Percentiles rank a stretch among this genome's conserved stretches.
phyloP scores from a whole-genome alignment of 2,113 vertebrate genomes.

The Oncorhynchus kisutch region DNA sequence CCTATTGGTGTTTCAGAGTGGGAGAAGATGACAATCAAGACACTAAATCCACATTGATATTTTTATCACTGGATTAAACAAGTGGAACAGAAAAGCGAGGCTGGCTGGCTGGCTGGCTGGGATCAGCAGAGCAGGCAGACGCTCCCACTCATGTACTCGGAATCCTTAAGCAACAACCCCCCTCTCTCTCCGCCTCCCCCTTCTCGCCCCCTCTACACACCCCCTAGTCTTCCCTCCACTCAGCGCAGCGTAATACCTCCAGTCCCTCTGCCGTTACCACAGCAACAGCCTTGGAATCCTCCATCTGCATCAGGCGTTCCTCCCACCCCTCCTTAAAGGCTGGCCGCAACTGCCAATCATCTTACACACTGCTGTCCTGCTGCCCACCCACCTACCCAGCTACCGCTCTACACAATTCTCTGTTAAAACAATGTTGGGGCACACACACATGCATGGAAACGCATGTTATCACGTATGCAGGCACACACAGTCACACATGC shows the following conservation, averaged over 20 bases:
- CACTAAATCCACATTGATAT: constrained; percentile 71
- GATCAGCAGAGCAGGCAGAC: constrained; percentile 49
- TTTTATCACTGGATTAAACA: constrained; percentile 69
- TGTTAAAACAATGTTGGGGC: constrained; percentile 6
- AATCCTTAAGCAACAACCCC: constrained; percentile 71
- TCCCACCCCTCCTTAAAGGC: constrained; percentile 70
- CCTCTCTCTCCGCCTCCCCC: not conserved
- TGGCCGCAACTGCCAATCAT: constrained; percentile 70
- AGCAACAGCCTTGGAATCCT: constrained; percentile 80
- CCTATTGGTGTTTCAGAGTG: constrained; percentile 52
- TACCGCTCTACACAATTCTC: constrained; percentile 57
- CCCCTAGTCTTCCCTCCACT: constrained; percentile 44
- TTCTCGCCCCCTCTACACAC: no score
- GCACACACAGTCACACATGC: no score
- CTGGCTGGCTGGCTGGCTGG: constrained; percentile 17
- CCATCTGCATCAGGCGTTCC: constrained; percentile 70
- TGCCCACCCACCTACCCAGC: no score
- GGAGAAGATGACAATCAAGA: constrained; percentile 62
- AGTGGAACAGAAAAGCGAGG: constrained; percentile 50
- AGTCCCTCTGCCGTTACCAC: constrained; percentile 74
- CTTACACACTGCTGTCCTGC: constrained; percentile 37
- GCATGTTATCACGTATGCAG: no score
- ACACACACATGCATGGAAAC: no score
- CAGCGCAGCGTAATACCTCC: constrained; percentile 55
- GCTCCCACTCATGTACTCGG: constrained; percentile 70